Evolutionary conservation across 2,888 invertebrate species (phyloP), one percentile per base, ranked within the genome.

Genomic region (Aricia artaxerxes): DNA sequence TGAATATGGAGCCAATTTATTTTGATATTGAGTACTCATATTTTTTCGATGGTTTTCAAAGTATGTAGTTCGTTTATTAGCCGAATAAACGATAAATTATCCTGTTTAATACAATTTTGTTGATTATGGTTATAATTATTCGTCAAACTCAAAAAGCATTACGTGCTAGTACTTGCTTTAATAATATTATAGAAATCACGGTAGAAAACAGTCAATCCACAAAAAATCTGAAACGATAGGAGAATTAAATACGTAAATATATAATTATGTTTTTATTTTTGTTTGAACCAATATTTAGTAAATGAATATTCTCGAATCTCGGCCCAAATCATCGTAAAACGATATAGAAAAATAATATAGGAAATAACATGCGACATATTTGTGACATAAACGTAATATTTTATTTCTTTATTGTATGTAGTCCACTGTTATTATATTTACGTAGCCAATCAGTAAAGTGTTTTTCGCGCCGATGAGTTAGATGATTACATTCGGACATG

Each of bases 371-470:
- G 38, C 9, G 35, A 69, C 35, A 69, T 13, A 13, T 69, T 69
- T 38, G 69, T 69, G 35, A 69, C 35, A 69, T 69, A 69, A 69
- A 69, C 69, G 24, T 24, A 38, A 11, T 35, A 69, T 13, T 69
- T 69, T 69, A 69, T 69, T 35, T 35, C 35, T 35, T 38, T 69
- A 69, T 69, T 69, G 69, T 69, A 69, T 35, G 35, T 69, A 69
- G 69, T 69, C 1, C 11, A 16, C 76, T 35, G 35, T 57, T 76
- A 75, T 76, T 76, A 35, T 76, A 57, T 76, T 57, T 76, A 35
- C 76, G 53, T 57, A n/a, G 57, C 35, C 53, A 76, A 76, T 76
- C 44, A 75, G 49, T 49, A 69, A 69, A 75, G 75, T 75, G 24
- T 75, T 75, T 49, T 75, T 75, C 24, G 49, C 75, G 31, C 75